Evolutionary conservation across 37 sponge, comb jelly and placozoan species (phyloP), one percentile per base, ranked within the genome.

Genomic region (Ianthella basta): DNA sequence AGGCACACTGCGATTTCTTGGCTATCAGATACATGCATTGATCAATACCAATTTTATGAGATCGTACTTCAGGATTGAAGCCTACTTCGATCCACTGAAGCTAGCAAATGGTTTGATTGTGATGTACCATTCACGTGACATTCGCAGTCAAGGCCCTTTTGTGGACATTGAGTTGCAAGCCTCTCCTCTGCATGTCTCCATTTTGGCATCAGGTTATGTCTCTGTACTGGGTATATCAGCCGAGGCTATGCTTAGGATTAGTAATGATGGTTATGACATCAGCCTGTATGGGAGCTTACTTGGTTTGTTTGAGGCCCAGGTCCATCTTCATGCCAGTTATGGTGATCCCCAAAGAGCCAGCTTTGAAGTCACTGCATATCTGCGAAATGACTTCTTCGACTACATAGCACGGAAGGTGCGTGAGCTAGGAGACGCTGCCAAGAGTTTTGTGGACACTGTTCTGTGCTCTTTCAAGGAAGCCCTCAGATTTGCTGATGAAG

Each of bases 1-100:
- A 41, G 83, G 83, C 33, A 82, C 83, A 21, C 38, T 64, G 53
- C 60, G 35, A 1, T 63, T 82, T 38, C 67, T 82, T 65, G 83
- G 83, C 25, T 66, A 63, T 41, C 1, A 34, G 23, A 67, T 66
- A 21, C 37, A 10, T 10, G 83, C 38, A 23, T 54, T 63, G 20
- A 12, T 82, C 1, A 54, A 23, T 25, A 64, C 61, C 18, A 1
- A 5, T 37, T 34, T 44, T 21, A 27, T 66, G 23, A 63, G 6
- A 1, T 29, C 8, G 3, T 29, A 66, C 15, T 2, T 82, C 25
- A 37, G 35, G 16, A 15, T 82, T 3, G 30, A 15, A 39, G 83
- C 34, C 20, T 65, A 35, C 8, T 36, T 82, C 33, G 53, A 65
- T n/a, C 83, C 14, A 63, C 18, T 82, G 34, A 35, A 65, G 37